Evolutionary conservation across 1,140 invertebrate genomes (phyloP).

Genomic region (Nasonia longicornis): DNA sequence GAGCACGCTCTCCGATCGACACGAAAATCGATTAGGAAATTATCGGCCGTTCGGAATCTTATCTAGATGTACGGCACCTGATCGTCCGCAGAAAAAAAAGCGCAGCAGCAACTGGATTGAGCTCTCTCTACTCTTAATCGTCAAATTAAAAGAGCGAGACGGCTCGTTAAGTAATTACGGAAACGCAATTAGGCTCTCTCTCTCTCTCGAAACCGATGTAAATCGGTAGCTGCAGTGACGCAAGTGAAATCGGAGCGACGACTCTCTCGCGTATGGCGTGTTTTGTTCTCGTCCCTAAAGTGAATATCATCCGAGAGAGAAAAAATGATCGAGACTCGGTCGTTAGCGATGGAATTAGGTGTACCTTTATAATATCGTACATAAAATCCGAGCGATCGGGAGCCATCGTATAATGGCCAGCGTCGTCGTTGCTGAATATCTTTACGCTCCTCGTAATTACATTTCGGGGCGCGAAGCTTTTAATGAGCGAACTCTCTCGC

Average conservation of each 20-base stretch:
- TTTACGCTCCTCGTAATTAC: slow-evolving; percentile 9
- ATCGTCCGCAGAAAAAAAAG: not conserved
- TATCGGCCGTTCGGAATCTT: slow-evolving; percentile 7
- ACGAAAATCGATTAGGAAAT: slow-evolving; percentile 33
- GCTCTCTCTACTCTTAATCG: slow-evolving; percentile 21
- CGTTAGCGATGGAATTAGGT: not conserved
- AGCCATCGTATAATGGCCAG: not conserved
- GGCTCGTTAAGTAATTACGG: slow-evolving; percentile 35
- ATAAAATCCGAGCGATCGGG: not conserved
- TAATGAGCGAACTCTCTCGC: not conserved
- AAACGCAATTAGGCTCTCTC: slow-evolving; percentile 6
- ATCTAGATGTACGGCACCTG: not conserved
- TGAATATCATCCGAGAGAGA: not conserved
- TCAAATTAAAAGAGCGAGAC: slow-evolving; percentile 36
- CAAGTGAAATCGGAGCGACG: slow-evolving; percentile 29
- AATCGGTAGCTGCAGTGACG: slow-evolving; percentile 15
- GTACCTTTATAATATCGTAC: not conserved
- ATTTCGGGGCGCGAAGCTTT: not conserved
- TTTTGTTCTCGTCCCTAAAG: not conserved
- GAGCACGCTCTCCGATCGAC: not conserved
- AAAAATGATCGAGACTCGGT: not conserved
- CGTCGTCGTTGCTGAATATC: not conserved
- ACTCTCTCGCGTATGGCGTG: no score
- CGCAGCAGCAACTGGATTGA: not conserved
- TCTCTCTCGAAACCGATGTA: slow-evolving; percentile 10